Conservation (phyloP, 2,797 vertebrate species). For the Poeciliopsis turneri region DNA sequence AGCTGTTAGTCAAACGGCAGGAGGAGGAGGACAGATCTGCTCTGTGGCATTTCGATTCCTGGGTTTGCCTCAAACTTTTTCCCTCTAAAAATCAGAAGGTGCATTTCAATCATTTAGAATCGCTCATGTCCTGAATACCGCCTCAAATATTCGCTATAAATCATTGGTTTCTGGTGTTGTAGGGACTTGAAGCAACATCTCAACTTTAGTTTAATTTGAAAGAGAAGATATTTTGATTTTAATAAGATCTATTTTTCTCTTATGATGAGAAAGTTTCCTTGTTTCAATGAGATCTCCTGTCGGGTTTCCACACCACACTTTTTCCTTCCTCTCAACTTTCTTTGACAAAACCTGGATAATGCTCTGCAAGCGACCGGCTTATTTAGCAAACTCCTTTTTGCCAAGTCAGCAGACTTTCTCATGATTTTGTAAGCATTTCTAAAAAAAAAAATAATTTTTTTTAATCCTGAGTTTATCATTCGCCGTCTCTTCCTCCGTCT, state of each 20-base stretch:
- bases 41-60: conserved; percentile 35
- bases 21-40: conserved; percentile 25
- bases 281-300: neutral
- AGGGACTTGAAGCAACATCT: neutral
- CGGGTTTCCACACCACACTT: neutral
- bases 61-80: conserved; percentile 1
- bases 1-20: conserved; percentile 60
- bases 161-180: neutral
- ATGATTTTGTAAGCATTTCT: neutral
- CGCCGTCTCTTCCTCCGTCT: conserved; percentile 35
- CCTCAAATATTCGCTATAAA: neutral
- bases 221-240: neutral
- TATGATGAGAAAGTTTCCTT: neutral
- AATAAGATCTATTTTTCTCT: neutral
- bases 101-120: neutral
- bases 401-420: neutral
- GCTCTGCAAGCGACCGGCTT: neutral
- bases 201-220: neutral
- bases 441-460: neutral
- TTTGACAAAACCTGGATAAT: neutral
- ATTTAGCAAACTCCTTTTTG: neutral
- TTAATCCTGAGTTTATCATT: neutral
- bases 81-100: neutral
- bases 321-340: neutral
- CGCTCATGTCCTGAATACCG: no score